A percentile compares a stretch with the other conserved stretches of the same genome.
Conservation (phyloP, 2,888 invertebrate genomes). For the Eupelmus urozonus region DNA sequence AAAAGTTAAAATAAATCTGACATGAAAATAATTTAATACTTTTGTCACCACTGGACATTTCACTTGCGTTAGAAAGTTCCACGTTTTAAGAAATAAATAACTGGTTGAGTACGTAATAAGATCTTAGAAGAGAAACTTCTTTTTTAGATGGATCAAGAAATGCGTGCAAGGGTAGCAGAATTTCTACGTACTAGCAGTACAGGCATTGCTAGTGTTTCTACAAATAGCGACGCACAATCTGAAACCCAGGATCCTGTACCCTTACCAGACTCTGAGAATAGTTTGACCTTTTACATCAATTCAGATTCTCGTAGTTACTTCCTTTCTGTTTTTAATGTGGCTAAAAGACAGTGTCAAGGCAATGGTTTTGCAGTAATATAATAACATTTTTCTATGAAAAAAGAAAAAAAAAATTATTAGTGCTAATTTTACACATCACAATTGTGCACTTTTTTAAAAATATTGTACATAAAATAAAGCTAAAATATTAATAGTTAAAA, state of each 20-base stretch:
- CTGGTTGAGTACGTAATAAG: too few species aligned
- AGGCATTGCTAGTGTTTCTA: conserved; percentile 71
- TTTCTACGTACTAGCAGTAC: conserved; percentile 78
- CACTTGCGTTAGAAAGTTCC: too few species aligned
- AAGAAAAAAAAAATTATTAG: conserved; percentile 1
- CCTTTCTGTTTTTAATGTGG: conserved; percentile 78
- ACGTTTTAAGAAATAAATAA: too few species aligned
- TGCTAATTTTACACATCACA: neutral
- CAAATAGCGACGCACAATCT: conserved; percentile 71
- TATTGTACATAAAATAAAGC: conserved; percentile 35
- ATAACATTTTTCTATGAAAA: conserved; percentile 17
- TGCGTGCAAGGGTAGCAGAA: conserved; percentile 79
- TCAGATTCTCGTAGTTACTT: conserved; percentile 78
- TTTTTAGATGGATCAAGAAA: conserved; percentile 79
- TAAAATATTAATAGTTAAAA: conserved; percentile 14
- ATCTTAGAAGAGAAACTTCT: too few species aligned
- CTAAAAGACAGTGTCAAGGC: conserved; percentile 79
- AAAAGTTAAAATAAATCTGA: too few species aligned
- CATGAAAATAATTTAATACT: too few species aligned
- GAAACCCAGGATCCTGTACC: conserved; percentile 67
- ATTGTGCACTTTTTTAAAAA: conserved; percentile 25
- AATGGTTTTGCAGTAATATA: conserved; percentile 79
- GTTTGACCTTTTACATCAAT: conserved; percentile 71
- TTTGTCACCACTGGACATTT: too few species aligned
- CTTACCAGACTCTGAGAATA: conserved; percentile 68